phyloP scores from a whole-genome alignment of 2,888 invertebrate genomes.

The Scaptomyza reducta region DNA sequence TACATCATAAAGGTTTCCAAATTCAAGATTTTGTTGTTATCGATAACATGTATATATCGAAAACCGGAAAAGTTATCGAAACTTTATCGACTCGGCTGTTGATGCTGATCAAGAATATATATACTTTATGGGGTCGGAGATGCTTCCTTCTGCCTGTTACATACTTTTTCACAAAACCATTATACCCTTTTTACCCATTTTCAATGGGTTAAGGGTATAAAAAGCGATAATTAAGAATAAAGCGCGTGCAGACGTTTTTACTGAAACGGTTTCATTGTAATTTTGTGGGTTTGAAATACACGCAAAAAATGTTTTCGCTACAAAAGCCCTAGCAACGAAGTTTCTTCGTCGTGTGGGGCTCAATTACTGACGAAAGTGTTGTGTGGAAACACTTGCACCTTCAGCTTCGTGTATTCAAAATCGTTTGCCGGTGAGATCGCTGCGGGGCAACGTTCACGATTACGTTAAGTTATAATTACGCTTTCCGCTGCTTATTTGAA shows the following conservation, averaged over 20 bases:
- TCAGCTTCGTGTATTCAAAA: slow-evolving; percentile 21
- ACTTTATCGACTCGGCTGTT: too few relatives aligned
- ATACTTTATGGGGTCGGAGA: too few relatives aligned
- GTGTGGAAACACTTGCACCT: not conserved
- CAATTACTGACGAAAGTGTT: not conserved
- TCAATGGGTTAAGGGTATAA: too few relatives aligned
- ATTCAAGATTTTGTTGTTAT: too few relatives aligned
- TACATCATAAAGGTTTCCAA: too few relatives aligned
- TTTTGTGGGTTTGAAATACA: not conserved
- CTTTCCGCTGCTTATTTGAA: slow-evolving; percentile 3
- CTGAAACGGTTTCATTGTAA: not conserved
- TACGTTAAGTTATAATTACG: slow-evolving; percentile 30
- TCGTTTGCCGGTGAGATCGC: slow-evolving; percentile 12
- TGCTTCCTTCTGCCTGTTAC: too few relatives aligned
- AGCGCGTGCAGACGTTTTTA: not conserved
- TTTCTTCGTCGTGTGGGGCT: not conserved
- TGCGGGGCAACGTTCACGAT: not conserved
- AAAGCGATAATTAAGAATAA: slow-evolving; percentile 1
- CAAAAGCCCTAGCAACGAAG: not conserved
- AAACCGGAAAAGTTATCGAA: too few relatives aligned
- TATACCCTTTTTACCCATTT: too few relatives aligned
- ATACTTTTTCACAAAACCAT: too few relatives aligned
- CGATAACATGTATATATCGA: too few relatives aligned
- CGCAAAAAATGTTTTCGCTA: not conserved
- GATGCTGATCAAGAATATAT: too few relatives aligned